Percentiles rank a stretch among this genome's conserved stretches.
These are phyloP conservation scores for Clinocottus analis DNA, from an alignment of 2,113 vertebrate species.

Conservation along the genomic window DNA sequence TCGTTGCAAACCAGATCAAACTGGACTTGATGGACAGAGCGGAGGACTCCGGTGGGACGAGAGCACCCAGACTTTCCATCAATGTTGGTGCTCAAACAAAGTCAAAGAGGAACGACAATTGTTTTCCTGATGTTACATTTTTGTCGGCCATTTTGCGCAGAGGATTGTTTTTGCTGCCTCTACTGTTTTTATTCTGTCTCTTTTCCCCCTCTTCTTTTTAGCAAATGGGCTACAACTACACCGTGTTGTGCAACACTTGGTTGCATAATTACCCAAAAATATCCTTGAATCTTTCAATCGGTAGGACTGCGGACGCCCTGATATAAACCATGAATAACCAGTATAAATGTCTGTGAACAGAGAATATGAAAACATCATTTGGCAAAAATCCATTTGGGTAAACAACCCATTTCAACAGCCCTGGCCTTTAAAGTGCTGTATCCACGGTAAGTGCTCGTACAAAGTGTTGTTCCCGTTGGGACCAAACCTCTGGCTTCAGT, in stretches of 20 bases:
- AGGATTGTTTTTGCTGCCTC: background rate
- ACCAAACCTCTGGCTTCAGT: constrained; percentile 69
- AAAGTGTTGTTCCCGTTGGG: constrained; percentile 60
- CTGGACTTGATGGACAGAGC: too few species aligned
- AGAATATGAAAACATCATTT: constrained; percentile 19
- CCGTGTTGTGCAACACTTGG: background rate
- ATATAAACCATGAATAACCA: background rate
- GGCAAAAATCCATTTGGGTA: constrained; percentile 34
- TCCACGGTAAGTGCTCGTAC: constrained; percentile 73
- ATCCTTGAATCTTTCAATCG: too few species aligned
- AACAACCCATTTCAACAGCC: constrained; percentile 35
- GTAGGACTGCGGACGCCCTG: background rate
- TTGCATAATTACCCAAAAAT: background rate
- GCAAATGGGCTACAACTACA: background rate
- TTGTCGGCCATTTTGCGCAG: background rate
- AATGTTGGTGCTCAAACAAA: background rate
- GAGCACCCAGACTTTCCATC: background rate
- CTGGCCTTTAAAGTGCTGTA: constrained; percentile 64
- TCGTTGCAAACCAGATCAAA: too few species aligned
- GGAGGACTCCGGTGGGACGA: background rate
- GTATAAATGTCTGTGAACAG: background rate
- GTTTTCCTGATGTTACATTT: background rate
- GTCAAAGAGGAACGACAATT: background rate
- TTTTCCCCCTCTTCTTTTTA: background rate
- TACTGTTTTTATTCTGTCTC: background rate